Percentiles rank a stretch among this genome's conserved stretches.
Evolutionary conservation across 2,888 invertebrate species (phyloP).

Genomic region (Napeogenes sylphis): DNA sequence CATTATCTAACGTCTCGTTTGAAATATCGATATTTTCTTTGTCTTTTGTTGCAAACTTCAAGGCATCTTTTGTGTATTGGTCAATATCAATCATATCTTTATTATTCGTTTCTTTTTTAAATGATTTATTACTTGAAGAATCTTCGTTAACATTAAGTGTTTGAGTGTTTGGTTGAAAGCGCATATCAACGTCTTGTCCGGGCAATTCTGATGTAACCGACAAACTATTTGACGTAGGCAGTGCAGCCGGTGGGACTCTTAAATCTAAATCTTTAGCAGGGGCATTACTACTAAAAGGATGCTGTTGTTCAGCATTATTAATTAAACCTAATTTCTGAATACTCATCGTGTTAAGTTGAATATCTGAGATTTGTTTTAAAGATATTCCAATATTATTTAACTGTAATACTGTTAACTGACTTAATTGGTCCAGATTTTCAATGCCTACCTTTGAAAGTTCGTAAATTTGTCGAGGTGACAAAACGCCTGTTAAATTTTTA

Average conservation of each 20-base stretch:
- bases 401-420: conserved; percentile 79
- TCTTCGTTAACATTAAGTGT: conserved; percentile 43
- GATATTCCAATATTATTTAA: conserved; percentile 79
- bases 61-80: conserved; percentile 74
- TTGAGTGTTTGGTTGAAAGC: conserved; percentile 54
- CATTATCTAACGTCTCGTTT: conserved; percentile 57
- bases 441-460: conserved; percentile 79
- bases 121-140: conserved; percentile 34
- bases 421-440: conserved; percentile 78
- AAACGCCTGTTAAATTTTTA: conserved; percentile 76
- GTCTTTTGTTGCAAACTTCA: conserved; percentile 71
- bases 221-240: conserved; percentile 44
- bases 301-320: conserved; percentile 50
- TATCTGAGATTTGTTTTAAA: conserved; percentile 78
- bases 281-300: conserved; percentile 43
- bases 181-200: conserved; percentile 73
- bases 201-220: conserved; percentile 53
- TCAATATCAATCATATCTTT: conserved; percentile 74
- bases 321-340: conserved; percentile 76
- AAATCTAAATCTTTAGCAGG: conserved; percentile 68
- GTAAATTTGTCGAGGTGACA: conserved; percentile 77
- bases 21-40: conserved; percentile 70
- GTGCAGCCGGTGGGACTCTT: conserved; percentile 59
- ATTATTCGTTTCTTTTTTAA: conserved; percentile 47
- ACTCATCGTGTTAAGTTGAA: conserved; percentile 79